phyloP scores from a whole-genome alignment of 2,113 vertebrate species.

The Sclerurus mexicanus region DNA sequence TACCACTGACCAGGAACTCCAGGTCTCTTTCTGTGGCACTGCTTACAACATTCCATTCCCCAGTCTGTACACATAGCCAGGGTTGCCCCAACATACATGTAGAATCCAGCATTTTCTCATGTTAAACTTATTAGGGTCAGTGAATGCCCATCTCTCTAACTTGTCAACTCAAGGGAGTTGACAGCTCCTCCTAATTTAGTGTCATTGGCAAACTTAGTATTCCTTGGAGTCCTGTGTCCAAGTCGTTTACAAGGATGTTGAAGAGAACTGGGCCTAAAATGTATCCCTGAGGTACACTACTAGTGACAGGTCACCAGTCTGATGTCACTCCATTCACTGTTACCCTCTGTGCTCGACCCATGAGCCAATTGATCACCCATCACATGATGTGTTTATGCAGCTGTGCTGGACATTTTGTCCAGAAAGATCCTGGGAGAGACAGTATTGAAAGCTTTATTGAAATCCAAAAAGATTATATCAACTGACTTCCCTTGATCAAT shows the following conservation, averaged over 20 bases:
- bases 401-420: background rate
- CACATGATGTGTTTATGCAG: background rate
- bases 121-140: background rate
- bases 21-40: background rate
- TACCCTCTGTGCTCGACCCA: accelerated
- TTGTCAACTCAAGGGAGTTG: background rate
- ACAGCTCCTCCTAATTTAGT: background rate
- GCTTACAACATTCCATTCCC: background rate
- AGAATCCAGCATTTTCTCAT: background rate
- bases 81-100: background rate
- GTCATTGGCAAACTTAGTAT: too few species aligned
- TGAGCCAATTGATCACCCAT: background rate
- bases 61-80: too few species aligned
- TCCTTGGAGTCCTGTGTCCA: background rate
- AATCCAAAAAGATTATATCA: background rate
- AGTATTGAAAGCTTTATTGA: background rate
- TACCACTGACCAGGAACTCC: accelerated
- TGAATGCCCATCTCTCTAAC: background rate
- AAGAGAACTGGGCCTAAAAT: background rate
- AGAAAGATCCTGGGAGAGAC: background rate
- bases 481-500: background rate
- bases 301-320: background rate
- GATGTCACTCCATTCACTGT: background rate
- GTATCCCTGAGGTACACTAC: background rate
- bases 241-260: background rate